phyloP scores from a whole-genome alignment of 2,113 vertebrate genomes.

The Phrynosoma platyrhinos region DNA sequence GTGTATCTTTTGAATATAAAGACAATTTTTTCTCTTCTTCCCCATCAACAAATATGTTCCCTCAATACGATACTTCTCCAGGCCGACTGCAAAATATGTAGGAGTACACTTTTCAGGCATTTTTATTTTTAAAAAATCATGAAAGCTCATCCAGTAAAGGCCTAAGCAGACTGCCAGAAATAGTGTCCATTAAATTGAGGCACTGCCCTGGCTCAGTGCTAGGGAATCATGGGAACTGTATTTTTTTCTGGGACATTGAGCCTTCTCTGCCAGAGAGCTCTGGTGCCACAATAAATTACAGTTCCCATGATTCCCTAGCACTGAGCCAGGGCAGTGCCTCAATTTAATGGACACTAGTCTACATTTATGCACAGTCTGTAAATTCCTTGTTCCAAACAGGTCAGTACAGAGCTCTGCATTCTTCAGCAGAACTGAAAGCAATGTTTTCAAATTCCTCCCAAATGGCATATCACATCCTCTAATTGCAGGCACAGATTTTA shows the following conservation, averaged over 20 bases:
- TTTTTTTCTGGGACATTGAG: too few species aligned
- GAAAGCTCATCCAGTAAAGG: background rate
- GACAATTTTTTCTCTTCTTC: conserved; percentile 41
- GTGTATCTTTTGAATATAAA: conserved; percentile 33
- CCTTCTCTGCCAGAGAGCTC: too few species aligned
- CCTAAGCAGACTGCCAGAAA: too few species aligned
- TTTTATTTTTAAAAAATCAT: background rate
- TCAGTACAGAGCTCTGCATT: background rate
- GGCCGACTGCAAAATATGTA: background rate
- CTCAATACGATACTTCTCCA: too few species aligned
- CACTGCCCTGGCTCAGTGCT: too few species aligned
- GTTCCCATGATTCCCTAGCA: too few species aligned
- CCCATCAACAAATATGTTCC: conserved; percentile 36
- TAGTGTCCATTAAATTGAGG: too few species aligned
- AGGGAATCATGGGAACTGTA: too few species aligned
- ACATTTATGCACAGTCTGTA: background rate
- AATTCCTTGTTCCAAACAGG: conserved; percentile 37
- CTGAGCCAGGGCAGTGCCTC: too few species aligned
- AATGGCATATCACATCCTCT: conserved; percentile 43
- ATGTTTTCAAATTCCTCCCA: conserved; percentile 19
- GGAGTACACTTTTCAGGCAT: background rate
- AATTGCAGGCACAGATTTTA: conserved; percentile 9
- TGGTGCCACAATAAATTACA: too few species aligned
- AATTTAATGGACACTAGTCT: too few species aligned
- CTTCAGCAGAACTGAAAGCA: background rate